phyloP scores from a whole-genome alignment of 2,113 vertebrate genomes.

The Grammomys surdaster region DNA sequence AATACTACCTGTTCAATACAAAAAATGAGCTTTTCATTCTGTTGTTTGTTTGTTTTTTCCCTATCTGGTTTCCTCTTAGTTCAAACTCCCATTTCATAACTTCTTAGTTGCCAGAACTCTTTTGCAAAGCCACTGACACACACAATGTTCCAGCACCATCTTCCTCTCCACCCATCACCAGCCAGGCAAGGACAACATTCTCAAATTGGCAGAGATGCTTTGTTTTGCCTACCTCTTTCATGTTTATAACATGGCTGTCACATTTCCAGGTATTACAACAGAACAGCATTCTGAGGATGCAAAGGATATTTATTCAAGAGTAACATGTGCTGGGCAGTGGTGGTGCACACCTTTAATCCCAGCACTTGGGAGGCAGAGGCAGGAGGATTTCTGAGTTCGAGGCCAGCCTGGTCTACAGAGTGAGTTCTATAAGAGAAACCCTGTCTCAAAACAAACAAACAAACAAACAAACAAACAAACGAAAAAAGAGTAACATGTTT shows the following conservation, averaged over 20 bases:
- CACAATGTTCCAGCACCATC: background rate
- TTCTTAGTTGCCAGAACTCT: background rate
- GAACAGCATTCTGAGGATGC: background rate
- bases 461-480: too few relatives aligned
- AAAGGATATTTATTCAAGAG: background rate
- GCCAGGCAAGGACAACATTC: background rate
- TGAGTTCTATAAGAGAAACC: too few relatives aligned
- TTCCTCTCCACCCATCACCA: background rate
- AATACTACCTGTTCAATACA: background rate
- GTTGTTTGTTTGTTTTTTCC: background rate
- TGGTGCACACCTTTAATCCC: too few relatives aligned
- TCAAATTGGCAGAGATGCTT: background rate
- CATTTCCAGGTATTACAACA: background rate
- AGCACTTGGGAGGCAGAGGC: too few relatives aligned
- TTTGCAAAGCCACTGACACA: background rate
- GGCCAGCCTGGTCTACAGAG: too few relatives aligned
- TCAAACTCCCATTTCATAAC: background rate
- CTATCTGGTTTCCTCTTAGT: background rate
- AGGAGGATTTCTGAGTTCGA: too few relatives aligned
- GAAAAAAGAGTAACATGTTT: background rate
- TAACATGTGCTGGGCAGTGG: background rate
- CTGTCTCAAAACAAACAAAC: too few relatives aligned
- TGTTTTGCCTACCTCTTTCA: background rate
- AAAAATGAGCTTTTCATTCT: background rate
- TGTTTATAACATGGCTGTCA: background rate